Evolutionary conservation across 2,888 invertebrate genomes (phyloP).

Genomic region (Plebejus argus): DNA sequence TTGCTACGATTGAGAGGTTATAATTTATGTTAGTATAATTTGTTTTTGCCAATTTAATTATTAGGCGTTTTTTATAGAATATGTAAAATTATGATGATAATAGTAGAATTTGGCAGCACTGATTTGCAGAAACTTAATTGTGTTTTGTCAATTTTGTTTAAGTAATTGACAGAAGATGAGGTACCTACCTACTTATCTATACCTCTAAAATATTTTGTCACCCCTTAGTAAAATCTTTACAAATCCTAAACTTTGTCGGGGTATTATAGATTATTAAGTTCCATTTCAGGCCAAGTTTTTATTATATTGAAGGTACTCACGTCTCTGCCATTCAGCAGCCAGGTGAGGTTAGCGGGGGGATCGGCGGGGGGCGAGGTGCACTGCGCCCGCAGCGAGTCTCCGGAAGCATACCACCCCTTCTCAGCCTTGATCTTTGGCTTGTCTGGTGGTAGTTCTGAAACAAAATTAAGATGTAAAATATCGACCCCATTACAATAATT

Average conservation of each 20-base stretch:
- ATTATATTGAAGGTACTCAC: slow-evolving; percentile 73
- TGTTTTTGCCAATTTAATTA: not conserved
- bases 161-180: too few relatives aligned
- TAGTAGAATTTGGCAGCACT: too few relatives aligned
- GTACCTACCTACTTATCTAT: too few relatives aligned
- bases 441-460: slow-evolving; percentile 86
- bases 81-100: too few relatives aligned
- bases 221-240: too few relatives aligned
- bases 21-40: not conserved
- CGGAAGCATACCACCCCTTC: slow-evolving; percentile 88
- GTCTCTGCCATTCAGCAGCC: slow-evolving; percentile 88
- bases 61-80: not conserved
- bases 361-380: slow-evolving; percentile 89
- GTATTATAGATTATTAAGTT: not conserved
- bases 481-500: too few relatives aligned
- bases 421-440: slow-evolving; percentile 87
- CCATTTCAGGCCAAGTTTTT: not conserved
- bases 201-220: too few relatives aligned
- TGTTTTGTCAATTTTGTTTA: too few relatives aligned
- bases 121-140: too few relatives aligned
- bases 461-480: slow-evolving; percentile 46
- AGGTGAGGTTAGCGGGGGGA: slow-evolving; percentile 87
- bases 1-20: not conserved
- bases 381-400: slow-evolving; percentile 89
- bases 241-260: too few relatives aligned